These are phyloP conservation scores for Anoplopoma fimbria DNA, from an alignment of 2,113 vertebrate species.

Conservation along the genomic window DNA sequence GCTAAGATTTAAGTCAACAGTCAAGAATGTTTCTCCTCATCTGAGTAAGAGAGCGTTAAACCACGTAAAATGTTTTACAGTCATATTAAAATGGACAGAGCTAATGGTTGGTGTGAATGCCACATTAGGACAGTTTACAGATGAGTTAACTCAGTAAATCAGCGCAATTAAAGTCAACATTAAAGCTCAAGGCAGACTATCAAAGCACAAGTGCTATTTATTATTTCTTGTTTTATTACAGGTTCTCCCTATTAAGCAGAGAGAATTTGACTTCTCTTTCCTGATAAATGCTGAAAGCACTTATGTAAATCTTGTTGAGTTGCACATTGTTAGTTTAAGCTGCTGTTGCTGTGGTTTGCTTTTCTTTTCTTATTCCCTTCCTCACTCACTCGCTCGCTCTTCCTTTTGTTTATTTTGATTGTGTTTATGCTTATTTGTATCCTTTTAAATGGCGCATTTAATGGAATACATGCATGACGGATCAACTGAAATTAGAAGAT, in stretches of 20 bases:
- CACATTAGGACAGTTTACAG: constrained; percentile 49
- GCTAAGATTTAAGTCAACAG: constrained; percentile 15
- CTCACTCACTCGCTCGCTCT: neutral
- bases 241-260: neutral
- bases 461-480: neutral
- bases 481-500: neutral
- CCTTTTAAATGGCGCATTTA: neutral
- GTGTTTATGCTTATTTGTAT: neutral
- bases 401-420: neutral
- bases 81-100: constrained; percentile 33
- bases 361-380: neutral
- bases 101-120: constrained; percentile 42
- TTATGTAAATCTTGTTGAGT: constrained; percentile 15
- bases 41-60: constrained; percentile 24
- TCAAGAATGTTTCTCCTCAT: constrained; percentile 3
- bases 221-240: constrained; percentile 28
- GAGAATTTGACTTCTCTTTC: neutral
- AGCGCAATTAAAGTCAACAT: constrained; percentile 52
- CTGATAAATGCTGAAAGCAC: constrained; percentile 10
- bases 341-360: neutral
- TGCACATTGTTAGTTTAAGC: constrained; percentile 2
- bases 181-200: constrained; percentile 29
- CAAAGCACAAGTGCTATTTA: constrained; percentile 1
- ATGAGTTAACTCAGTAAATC: constrained; percentile 45
- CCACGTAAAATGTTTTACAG: constrained; percentile 43